A percentile compares a stretch with the other conserved stretches of the same genome.
Conservation (phyloP, 2,888 invertebrate genomes). For the Troilus luridus region DNA sequence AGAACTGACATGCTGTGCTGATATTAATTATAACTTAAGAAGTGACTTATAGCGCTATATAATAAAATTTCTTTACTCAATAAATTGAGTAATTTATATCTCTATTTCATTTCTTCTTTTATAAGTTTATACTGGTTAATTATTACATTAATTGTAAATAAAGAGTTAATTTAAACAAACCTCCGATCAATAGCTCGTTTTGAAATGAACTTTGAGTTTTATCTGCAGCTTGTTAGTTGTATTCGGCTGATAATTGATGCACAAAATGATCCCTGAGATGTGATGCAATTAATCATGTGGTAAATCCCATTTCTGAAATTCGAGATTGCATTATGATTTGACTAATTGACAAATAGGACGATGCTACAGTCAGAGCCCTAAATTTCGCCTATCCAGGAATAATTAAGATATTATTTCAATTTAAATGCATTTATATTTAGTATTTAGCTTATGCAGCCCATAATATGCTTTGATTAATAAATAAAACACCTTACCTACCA, state of each 20-base stretch:
- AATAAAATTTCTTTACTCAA: not conserved
- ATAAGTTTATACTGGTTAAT: not conserved
- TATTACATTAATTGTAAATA: not conserved
- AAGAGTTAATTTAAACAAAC: not conserved
- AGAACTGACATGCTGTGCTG: not conserved
- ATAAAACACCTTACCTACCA: too few species aligned
- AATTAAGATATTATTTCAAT: too few species aligned
- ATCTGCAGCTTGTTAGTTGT: not conserved
- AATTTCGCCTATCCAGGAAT: too few species aligned
- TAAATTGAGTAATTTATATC: too few species aligned
- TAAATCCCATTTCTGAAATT: conserved; percentile 21
- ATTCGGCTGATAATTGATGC: not conserved
- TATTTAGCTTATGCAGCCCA: too few species aligned
- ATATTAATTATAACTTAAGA: not conserved
- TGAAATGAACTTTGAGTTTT: not conserved
- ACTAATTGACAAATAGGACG: not conserved
- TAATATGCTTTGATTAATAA: too few species aligned
- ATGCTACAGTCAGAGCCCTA: too few species aligned
- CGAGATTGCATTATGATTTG: conserved; percentile 8
- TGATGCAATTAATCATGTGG: not conserved
- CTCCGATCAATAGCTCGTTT: not conserved
- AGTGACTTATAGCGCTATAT: not conserved
- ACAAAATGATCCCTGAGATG: not conserved
- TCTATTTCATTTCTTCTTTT: not conserved
- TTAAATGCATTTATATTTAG: too few species aligned